Percentiles rank a stretch among this genome's conserved stretches.
phyloP scores from a whole-genome alignment of 30 jellyfish, hydroid and myxozoan species.

The Aurelia aurita region DNA sequence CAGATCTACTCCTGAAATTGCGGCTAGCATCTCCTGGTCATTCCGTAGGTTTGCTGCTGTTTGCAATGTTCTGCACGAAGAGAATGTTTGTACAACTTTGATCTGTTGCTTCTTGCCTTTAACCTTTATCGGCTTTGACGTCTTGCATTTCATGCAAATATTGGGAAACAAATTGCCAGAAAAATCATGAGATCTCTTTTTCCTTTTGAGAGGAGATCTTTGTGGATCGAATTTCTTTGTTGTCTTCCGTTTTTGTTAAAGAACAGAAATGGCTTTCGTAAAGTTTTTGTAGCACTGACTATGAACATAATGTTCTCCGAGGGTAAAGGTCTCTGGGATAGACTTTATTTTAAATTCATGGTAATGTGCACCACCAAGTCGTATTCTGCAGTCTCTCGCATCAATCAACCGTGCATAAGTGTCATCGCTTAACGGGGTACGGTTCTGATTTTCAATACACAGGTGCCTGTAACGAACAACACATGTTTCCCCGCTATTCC shows the following conservation, averaged over 20 bases:
- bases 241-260: conserved; percentile 3
- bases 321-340: conserved; percentile 6
- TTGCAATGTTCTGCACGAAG: conserved; percentile 25
- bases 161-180: conserved; percentile 43
- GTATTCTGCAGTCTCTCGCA: conserved; percentile 3
- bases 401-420: background rate
- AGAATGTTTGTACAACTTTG: conserved; percentile 24
- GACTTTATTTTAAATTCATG: conserved; percentile 19
- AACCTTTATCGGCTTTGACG: conserved; percentile 23
- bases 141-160: conserved; percentile 31
- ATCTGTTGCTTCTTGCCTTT: conserved; percentile 35
- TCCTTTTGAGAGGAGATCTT: conserved; percentile 42
- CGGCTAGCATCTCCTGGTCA: conserved; percentile 27
- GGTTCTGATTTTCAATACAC: background rate
- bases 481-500: background rate
- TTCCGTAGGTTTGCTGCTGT: conserved; percentile 26
- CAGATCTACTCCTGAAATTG: conserved; percentile 38
- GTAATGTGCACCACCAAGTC: conserved; percentile 36
- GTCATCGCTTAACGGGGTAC: background rate
- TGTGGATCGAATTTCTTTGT: conserved; percentile 10
- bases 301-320: conserved; percentile 13
- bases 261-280: conserved; percentile 35
- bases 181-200: conserved; percentile 7
- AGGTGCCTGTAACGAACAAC: conserved; percentile 9
- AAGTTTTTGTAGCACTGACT: conserved; percentile 38